Evolutionary conservation across 53 echinoderm and acorn worm genomes (phyloP), one percentile per base, ranked within the genome.

Genomic region (Holothuria scabra): DNA sequence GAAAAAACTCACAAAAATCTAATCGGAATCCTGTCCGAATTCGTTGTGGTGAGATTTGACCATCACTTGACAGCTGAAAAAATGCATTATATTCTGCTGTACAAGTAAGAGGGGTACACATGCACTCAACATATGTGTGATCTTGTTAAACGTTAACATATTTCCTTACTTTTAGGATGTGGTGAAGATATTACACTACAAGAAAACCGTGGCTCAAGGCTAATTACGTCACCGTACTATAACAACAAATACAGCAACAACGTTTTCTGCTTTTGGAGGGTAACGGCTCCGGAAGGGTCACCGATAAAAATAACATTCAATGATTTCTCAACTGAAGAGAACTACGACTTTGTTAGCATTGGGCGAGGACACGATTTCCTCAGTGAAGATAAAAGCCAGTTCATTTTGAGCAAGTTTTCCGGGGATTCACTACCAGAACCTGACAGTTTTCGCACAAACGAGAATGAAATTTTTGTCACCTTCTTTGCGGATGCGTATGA

Each of bases 401-500:
- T 87, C 56, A 84, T 92, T 56, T 34, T 88, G 22, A 82, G 59
- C 64, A 92, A 92, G 63, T 86, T 89, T 66, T 89, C 89, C 18
- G 92, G 92, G 2, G 9, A 28, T 46, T 30, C 55, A 1, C 28
- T 78, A 14, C 92, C 92, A 1, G 64, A 86, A 14, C 82, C 78
- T 24, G 75, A 86, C 21, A 82, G 60, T 1, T 92, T 92, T 34
- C 74, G 34, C 8, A 83, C 76, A 23, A 67, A 63, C 10, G 74
- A 78, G 60, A 92, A 85, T 49, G 89, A 89, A 46, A 52, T 92
- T 24, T 92, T 86, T 65, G 19, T 89, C 23, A 74, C 89, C 20
- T 92, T 92, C 33, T 56, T 85, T 48, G 63, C 92, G 0, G 92
- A 92, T 61, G 83, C 81, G 26, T 92, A 89, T 82, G 92, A 89